These are phyloP conservation scores for Flexamia atlantica DNA, from an alignment of 2,888 invertebrate species.

Conservation along the genomic window DNA sequence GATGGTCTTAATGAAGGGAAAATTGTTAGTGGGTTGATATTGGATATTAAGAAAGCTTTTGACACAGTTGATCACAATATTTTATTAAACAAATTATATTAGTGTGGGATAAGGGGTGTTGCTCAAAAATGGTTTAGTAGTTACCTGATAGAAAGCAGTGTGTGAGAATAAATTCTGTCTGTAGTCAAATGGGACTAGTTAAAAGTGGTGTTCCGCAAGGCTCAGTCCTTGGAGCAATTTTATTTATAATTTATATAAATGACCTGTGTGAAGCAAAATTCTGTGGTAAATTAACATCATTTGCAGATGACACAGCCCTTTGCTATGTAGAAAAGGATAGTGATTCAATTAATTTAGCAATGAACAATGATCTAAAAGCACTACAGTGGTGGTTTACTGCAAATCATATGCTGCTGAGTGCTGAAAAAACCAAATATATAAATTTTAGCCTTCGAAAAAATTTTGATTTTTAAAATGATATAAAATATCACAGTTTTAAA, in stretches of 20 bases:
- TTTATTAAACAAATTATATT: constrained; percentile 24
- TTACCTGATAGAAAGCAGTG: constrained; percentile 61
- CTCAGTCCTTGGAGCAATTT: constrained; percentile 62
- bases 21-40: background rate
- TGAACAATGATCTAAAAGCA: background rate
- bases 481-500: background rate
- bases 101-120: constrained; percentile 61
- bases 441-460: background rate
- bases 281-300: constrained; percentile 53
- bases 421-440: background rate
- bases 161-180: no score
- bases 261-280: constrained; percentile 9
- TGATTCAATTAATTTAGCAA: background rate
- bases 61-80: constrained; percentile 39
- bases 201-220: constrained; percentile 64
- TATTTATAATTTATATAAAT: constrained; percentile 60
- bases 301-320: constrained; percentile 48
- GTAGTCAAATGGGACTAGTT: constrained; percentile 9
- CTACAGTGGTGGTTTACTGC: background rate
- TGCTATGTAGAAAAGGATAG: background rate
- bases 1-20: background rate
- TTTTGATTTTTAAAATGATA: background rate
- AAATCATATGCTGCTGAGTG: background rate
- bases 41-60: constrained; percentile 50
- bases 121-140: constrained; percentile 55